A percentile compares a stretch with the other conserved stretches of the same genome.
phyloP scores from a whole-genome alignment of 2,113 vertebrate genomes.

The Notarius lentiginosus region DNA sequence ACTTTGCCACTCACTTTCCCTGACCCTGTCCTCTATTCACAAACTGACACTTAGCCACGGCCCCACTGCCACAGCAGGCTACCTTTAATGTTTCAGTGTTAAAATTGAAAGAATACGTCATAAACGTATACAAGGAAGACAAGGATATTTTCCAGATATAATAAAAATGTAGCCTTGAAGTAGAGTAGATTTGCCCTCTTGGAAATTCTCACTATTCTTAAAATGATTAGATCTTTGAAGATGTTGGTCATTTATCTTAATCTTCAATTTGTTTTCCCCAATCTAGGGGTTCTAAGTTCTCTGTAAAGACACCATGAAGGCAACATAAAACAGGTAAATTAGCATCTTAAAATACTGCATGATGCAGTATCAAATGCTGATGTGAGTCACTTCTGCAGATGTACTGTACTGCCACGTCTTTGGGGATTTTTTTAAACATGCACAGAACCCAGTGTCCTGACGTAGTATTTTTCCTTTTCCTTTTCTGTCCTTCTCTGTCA shows the following conservation, averaged over 20 bases:
- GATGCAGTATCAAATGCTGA: neutral
- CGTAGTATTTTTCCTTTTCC: constrained; percentile 13
- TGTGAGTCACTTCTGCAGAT: neutral
- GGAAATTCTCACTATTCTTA: neutral
- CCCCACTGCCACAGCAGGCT: no score
- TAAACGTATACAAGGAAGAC: neutral
- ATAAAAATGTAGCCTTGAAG: neutral
- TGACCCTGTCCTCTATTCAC: no score
- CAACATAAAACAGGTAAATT: neutral
- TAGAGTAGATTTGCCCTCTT: neutral
- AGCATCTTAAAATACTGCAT: neutral
- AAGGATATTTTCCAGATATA: neutral
- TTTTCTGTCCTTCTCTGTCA: constrained; percentile 16
- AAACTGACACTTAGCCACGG: no score
- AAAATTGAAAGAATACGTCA: neutral
- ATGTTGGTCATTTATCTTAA: neutral
- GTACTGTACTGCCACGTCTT: neutral
- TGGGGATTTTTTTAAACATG: neutral
- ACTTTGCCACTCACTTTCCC: no score
- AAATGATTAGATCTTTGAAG: neutral
- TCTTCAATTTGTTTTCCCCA: neutral
- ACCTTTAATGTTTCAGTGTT: neutral
- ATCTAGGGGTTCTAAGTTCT: neutral
- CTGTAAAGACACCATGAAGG: neutral
- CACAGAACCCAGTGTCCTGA: neutral